phyloP scores from a whole-genome alignment of 2,113 vertebrate species.

The Catagonus wagneri region DNA sequence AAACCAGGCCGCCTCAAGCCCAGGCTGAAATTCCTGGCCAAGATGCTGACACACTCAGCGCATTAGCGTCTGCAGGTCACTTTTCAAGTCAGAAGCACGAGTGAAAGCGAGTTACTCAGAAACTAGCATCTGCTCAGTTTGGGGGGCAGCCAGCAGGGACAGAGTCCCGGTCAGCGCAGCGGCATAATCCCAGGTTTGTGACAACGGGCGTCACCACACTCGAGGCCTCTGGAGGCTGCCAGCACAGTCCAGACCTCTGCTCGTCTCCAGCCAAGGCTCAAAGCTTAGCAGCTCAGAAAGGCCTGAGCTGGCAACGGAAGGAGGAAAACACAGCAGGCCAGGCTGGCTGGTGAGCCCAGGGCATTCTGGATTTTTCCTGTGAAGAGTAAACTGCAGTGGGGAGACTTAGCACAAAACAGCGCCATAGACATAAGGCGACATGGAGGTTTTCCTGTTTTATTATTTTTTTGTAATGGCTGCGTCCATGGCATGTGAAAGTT shows the following conservation, averaged over 20 bases:
- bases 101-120: not conserved
- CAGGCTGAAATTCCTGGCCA: not conserved
- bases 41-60: not conserved
- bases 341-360: fast-evolving
- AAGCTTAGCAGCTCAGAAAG: not conserved
- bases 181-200: not conserved
- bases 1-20: not conserved
- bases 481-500: too few species aligned
- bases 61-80: not conserved
- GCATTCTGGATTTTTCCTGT: not conserved
- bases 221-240: not conserved
- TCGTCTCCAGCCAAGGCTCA: not conserved
- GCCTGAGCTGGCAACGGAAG: not conserved
- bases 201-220: not conserved
- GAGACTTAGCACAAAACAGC: not conserved
- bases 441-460: not conserved
- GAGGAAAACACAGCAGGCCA: not conserved
- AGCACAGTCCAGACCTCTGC: not conserved
- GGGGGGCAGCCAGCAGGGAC: not conserved
- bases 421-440: not conserved
- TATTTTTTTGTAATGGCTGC: too few species aligned
- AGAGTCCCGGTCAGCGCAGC: not conserved
- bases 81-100: not conserved
- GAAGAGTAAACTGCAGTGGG: not conserved
- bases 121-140: not conserved